phyloP scores from a whole-genome alignment of 2,797 vertebrate genomes.

The Psittacula echo region DNA sequence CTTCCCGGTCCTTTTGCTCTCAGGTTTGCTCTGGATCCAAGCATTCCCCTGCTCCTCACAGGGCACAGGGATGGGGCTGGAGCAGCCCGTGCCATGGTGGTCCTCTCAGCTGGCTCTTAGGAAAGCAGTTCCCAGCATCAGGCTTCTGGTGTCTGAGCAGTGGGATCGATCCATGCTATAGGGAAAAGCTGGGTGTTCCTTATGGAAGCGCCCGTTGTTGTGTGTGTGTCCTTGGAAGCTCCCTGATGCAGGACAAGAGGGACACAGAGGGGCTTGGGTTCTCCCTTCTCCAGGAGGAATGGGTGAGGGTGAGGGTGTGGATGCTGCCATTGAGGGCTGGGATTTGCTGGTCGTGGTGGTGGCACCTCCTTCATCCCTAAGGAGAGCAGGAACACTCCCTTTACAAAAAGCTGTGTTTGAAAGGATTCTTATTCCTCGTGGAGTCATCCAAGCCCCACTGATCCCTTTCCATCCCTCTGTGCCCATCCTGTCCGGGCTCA shows the following conservation, averaged over 20 bases:
- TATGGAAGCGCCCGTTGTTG: accelerated
- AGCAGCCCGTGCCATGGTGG: accelerated
- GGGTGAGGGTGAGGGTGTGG: not conserved
- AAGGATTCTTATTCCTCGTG: not conserved
- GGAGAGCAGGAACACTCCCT: not conserved
- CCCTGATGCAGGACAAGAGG: not conserved
- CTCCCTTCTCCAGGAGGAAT: not conserved
- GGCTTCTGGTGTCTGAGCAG: accelerated
- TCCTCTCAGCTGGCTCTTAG: not conserved
- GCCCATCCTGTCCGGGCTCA: not conserved
- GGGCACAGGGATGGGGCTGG: not conserved
- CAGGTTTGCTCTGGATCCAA: accelerated
- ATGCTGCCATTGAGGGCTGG: not conserved
- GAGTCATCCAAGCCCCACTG: not conserved
- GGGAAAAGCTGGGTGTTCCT: not conserved
- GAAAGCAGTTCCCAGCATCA: accelerated
- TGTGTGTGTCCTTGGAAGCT: not conserved
- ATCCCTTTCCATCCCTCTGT: not conserved
- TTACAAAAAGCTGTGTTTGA: not conserved
- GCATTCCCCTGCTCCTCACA: accelerated
- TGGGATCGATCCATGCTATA: accelerated
- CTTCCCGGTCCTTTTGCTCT: accelerated
- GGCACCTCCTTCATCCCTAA: not conserved
- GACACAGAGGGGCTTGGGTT: accelerated
- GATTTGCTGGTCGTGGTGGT: not conserved